These are phyloP conservation scores for Leucoraja ocellata DNA, from an alignment of 2,797 vertebrate genomes.

Conservation along the genomic window DNA sequence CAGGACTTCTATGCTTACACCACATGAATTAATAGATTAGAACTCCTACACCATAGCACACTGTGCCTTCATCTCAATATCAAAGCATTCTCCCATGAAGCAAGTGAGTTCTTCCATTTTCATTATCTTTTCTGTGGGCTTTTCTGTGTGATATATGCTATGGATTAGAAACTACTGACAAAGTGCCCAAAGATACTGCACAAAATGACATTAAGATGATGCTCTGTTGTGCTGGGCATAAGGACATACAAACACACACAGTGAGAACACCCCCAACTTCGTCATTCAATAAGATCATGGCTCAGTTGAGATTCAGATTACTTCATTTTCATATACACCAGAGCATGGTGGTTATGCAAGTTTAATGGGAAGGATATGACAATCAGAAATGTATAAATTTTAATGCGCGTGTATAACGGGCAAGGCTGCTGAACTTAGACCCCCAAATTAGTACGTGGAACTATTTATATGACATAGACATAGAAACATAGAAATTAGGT, in stretches of 20 bases:
- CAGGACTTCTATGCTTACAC: background rate
- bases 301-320: too few relatives aligned
- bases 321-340: too few relatives aligned
- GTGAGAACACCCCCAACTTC: too few relatives aligned
- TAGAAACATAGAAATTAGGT: too few relatives aligned
- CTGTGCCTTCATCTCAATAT: background rate
- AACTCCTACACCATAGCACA: background rate
- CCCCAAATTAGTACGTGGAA: too few relatives aligned
- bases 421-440: too few relatives aligned
- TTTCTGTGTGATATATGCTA: background rate
- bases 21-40: background rate
- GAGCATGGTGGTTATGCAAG: too few relatives aligned
- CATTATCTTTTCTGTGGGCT: background rate
- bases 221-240: background rate
- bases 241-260: background rate
- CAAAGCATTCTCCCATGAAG: background rate
- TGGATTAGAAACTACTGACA: background rate
- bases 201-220: background rate
- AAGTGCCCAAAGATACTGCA: background rate
- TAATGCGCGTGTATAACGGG: too few relatives aligned
- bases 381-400: too few relatives aligned
- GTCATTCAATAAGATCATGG: too few relatives aligned
- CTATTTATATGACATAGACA: too few relatives aligned
- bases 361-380: too few relatives aligned
- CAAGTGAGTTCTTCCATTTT: background rate